A percentile compares a stretch with the other conserved stretches of the same genome.
These are phyloP conservation scores for Apis dorsata DNA, from an alignment of 1,140 invertebrate species.

Conservation along the genomic window DNA sequence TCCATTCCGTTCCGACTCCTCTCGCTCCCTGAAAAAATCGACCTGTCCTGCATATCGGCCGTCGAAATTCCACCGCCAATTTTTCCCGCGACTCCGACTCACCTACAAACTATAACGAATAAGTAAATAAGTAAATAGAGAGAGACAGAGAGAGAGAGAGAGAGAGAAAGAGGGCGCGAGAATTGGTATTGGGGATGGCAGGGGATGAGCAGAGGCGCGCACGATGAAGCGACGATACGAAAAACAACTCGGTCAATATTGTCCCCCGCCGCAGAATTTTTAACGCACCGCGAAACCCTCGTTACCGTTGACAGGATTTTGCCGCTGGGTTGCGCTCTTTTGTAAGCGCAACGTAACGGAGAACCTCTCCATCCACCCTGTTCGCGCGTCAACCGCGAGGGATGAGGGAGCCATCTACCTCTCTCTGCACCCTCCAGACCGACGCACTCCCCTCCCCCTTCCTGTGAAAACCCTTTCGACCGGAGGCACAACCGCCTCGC, in stretches of 20 bases:
- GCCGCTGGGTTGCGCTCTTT: slow-evolving; percentile 65
- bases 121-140: slow-evolving; percentile 27
- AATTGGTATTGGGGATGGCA: neutral
- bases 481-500: neutral
- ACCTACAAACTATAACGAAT: slow-evolving; percentile 45
- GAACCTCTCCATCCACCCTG: slow-evolving; percentile 10
- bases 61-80: neutral
- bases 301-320: slow-evolving; percentile 66
- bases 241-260: slow-evolving; percentile 66
- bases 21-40: too few relatives aligned
- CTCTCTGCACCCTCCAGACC: slow-evolving; percentile 17
- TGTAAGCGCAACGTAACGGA: slow-evolving; percentile 67
- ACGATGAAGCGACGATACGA: slow-evolving; percentile 41
- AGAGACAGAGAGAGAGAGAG: neutral
- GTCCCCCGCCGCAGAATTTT: slow-evolving; percentile 65
- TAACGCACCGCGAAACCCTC: slow-evolving; percentile 63
- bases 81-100: slow-evolving; percentile 1
- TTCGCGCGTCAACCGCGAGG: slow-evolving; percentile 45
- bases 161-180: neutral
- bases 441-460: slow-evolving; percentile 23
- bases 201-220: neutral
- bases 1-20: too few relatives aligned
- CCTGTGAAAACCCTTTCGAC: slow-evolving; percentile 5
- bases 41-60: neutral
- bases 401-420: slow-evolving; percentile 11